Conservation (phyloP, 2,888 invertebrate genomes). For the Drosophila fungiperda region DNA sequence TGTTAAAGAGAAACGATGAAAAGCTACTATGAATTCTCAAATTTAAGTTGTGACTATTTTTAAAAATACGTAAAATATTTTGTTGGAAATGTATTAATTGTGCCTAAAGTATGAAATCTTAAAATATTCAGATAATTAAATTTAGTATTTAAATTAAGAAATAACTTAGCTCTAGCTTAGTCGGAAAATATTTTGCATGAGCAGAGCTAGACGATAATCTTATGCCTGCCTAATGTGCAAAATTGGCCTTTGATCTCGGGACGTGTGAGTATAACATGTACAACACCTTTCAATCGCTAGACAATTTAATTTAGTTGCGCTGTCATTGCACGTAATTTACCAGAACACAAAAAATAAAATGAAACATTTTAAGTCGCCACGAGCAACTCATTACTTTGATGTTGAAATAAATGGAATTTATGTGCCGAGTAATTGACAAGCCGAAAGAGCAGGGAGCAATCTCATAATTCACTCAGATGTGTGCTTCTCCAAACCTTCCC, state of each 20-base stretch:
- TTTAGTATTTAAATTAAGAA: background rate
- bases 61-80: background rate
- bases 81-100: background rate
- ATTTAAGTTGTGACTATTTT: background rate
- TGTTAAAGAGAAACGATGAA: background rate
- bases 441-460: conserved; percentile 22
- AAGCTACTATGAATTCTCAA: background rate
- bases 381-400: conserved; percentile 70
- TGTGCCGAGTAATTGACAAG: conserved; percentile 72
- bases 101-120: background rate
- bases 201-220: conserved; percentile 19
- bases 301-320: conserved; percentile 47
- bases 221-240: conserved; percentile 1
- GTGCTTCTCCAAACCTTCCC: conserved; percentile 4
- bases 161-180: background rate
- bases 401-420: conserved; percentile 70
- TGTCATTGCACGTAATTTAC: conserved; percentile 36
- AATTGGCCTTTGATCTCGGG: conserved; percentile 12
- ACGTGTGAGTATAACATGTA: conserved; percentile 26
- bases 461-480: conserved; percentile 53
- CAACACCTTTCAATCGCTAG: conserved; percentile 40
- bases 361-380: conserved; percentile 49
- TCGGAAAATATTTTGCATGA: conserved; percentile 14
- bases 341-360: conserved; percentile 4
- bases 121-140: background rate